Evolutionary conservation across 2,888 invertebrate genomes (phyloP).

Genomic region (Physocephala rufipes): DNA sequence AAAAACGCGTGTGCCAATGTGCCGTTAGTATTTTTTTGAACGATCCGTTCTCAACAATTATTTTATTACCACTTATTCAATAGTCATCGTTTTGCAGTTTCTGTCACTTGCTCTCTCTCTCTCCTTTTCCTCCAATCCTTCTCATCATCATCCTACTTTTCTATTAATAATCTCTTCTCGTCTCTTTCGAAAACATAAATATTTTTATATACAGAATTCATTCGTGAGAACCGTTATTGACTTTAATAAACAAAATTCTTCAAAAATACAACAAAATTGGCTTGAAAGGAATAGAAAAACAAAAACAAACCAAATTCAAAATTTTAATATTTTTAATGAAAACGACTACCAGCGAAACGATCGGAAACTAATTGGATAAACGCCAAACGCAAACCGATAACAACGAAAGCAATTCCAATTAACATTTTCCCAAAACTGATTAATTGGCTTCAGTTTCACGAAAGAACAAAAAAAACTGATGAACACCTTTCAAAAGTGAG

Average conservation of each 20-base stretch:
- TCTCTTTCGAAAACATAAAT: constrained; percentile 19
- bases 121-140: no score
- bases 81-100: background rate
- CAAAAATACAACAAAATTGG: constrained; percentile 39
- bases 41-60: constrained; percentile 1
- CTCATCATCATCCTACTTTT: no score
- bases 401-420: background rate
- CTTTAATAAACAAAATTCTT: constrained; percentile 28
- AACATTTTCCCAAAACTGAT: constrained; percentile 6
- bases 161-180: background rate
- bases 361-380: constrained; percentile 38
- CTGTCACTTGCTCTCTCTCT: background rate
- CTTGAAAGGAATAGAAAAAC: background rate
- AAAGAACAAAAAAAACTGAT: constrained; percentile 19
- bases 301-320: background rate
- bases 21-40: constrained; percentile 63
- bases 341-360: background rate
- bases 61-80: no score
- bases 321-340: background rate
- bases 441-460: no score
- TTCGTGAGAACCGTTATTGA: background rate
- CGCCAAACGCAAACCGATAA: background rate
- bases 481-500: no score
- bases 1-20: constrained; percentile 65
- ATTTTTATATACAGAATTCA: constrained; percentile 33